phyloP scores from a whole-genome alignment of 2,113 vertebrate species.

The Plectropomus leopardus region DNA sequence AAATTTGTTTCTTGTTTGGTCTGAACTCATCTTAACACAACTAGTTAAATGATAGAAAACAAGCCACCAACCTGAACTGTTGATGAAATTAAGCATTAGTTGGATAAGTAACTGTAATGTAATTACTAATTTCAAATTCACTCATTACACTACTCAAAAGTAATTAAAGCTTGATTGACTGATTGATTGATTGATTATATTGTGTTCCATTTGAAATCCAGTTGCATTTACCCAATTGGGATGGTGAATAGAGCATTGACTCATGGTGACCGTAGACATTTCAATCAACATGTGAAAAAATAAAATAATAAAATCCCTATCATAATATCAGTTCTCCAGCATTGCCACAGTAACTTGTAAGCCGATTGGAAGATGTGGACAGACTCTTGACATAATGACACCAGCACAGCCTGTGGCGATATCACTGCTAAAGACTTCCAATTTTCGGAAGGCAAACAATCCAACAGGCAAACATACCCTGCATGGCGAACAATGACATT shows the following conservation, averaged over 20 bases:
- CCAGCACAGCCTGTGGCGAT: constrained; percentile 23
- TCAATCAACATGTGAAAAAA: neutral
- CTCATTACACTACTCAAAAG: no score
- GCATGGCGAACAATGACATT: constrained; percentile 60
- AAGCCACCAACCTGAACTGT: no score
- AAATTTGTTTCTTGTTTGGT: no score
- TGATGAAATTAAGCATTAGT: no score
- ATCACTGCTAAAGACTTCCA: constrained; percentile 48
- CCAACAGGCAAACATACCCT: constrained; percentile 32
- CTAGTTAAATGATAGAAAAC: no score
- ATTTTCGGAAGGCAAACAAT: constrained; percentile 63
- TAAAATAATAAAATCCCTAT: neutral
- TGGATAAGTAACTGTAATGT: no score
- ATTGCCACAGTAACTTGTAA: constrained; percentile 10
- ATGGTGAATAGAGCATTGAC: neutral
- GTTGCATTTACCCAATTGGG: neutral
- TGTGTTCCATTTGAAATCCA: neutral
- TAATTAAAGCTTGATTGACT: no score
- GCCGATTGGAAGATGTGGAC: constrained; percentile 18
- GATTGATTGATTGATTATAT: neutral
- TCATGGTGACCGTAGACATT: neutral
- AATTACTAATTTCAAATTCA: no score
- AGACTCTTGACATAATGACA: constrained; percentile 52
- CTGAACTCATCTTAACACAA: no score
- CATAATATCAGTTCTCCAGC: neutral